phyloP scores from a whole-genome alignment of 2,797 vertebrate species.

The Amphiprion clarkii region DNA sequence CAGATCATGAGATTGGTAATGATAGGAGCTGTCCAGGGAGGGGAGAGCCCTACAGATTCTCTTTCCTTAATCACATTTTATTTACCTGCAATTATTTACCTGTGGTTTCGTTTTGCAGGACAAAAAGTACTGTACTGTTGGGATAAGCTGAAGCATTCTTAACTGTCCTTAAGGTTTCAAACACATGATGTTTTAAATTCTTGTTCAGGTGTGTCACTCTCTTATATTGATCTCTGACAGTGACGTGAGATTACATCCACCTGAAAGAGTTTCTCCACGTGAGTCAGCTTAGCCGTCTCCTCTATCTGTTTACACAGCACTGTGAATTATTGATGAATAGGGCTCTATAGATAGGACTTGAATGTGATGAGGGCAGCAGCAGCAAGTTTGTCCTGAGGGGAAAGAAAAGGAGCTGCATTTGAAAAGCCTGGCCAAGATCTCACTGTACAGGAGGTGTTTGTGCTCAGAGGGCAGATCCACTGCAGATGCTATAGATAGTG shows the following conservation, averaged over 20 bases:
- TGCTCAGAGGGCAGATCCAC: not conserved
- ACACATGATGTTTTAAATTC: not conserved
- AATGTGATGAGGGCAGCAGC: conserved; percentile 65
- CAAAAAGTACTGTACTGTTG: too few relatives aligned
- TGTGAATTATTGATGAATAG: conserved; percentile 74
- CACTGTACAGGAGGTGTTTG: not conserved
- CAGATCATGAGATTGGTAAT: not conserved
- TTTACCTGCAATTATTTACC: conserved; percentile 5
- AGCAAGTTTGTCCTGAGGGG: conserved; percentile 53
- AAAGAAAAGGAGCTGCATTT: conserved; percentile 49
- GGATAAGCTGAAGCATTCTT: not conserved
- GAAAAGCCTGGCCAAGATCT: conserved; percentile 37
- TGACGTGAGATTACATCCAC: conserved; percentile 53
- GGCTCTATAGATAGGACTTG: conserved; percentile 60
- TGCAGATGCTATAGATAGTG: not conserved
- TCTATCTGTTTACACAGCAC: conserved; percentile 71
- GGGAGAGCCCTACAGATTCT: not conserved
- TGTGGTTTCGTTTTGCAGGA: too few relatives aligned
- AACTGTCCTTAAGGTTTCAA: conserved; percentile 8
- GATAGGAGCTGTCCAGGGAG: not conserved
- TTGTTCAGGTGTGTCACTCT: not conserved
- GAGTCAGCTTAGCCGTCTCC: conserved; percentile 41
- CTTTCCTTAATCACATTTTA: conserved; percentile 6
- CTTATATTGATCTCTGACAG: conserved; percentile 3
- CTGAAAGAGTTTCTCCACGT: conserved; percentile 45